Percentiles rank a stretch among this genome's conserved stretches.
Conservation (phyloP, 2,113 vertebrate genomes). For the Galbula dea region DNA sequence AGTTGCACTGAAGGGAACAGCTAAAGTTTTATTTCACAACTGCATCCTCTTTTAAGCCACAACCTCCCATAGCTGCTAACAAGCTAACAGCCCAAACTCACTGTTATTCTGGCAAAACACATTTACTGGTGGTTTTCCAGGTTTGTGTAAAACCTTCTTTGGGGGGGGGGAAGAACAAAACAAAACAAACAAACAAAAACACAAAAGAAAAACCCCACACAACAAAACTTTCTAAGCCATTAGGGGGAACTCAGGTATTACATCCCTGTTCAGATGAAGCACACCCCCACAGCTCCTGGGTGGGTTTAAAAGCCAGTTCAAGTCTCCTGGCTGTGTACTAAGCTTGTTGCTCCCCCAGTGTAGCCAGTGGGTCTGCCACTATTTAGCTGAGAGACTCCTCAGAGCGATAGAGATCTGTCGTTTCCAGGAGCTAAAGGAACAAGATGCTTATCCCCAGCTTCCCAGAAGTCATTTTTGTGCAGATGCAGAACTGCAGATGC, state of each 20-base stretch:
- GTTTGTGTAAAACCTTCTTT: background rate
- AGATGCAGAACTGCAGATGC: background rate
- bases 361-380: background rate
- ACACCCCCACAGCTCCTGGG: background rate
- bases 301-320: constrained; percentile 7
- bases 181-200: too few species aligned
- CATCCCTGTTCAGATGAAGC: background rate
- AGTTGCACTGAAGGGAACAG: background rate
- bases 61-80: background rate
- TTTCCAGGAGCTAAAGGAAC: background rate
- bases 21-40: background rate
- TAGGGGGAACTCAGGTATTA: fast-evolving
- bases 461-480: background rate
- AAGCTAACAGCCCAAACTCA: background rate
- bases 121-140: background rate
- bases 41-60: background rate
- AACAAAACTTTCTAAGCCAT: background rate
- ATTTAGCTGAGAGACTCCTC: background rate
- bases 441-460: constrained; percentile 16
- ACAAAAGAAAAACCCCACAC: too few species aligned
- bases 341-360: background rate
- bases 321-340: background rate
- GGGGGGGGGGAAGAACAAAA: too few species aligned
- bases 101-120: background rate
- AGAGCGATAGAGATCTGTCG: background rate